Evolutionary conservation across 2,113 vertebrate species (phyloP), one percentile per base, ranked within the genome.

Genomic region (Macquaria australasica): DNA sequence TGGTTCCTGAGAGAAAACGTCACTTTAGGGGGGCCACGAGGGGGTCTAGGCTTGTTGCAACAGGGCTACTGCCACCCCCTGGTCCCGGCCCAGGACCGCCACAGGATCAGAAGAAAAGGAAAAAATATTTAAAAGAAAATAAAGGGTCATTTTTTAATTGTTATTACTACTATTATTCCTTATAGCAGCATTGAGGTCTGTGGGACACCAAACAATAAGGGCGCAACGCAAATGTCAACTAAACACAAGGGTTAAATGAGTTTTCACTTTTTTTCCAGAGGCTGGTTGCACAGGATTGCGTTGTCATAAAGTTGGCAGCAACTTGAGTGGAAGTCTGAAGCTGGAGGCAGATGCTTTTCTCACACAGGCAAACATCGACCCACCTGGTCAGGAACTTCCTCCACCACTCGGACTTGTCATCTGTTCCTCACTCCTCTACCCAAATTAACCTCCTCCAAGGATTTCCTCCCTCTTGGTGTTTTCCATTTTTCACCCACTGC

Each of bases 401-500:
- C 60, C 43, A 67, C 67, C 68, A 37, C 16, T 31, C 69, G 62
- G 31, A 77, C 60, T 18, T 58, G 15, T 79, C 76, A 79, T 81
- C 23, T 63, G 60, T 76, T 81, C 74, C 34, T 55, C 71, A 59
- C 67, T 74, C 55, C 20, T 50, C 25, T 1, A 9, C 21, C 31
- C 4, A 68, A 71, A 86, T 81, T 39, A 55, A 56, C 58, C n/a
- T 73, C 51, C 67, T n/a, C n/a, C n/a, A n/a, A n/a, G n/a, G 16
- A 56, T 53, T 86, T 83, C 64, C 81, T 80, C 67, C 53, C 68
- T 31, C 31, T 68, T 45, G 16, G 34, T 39, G 41, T 79, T 87
- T 82, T 78, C 60, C 75, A 77, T 83, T 73, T 83, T 83, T 78
- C n/a, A 28, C 70, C 67, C 28, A 71, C 58, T 79, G 31, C 5